Percentiles rank a stretch among this genome's conserved stretches.
These are phyloP conservation scores for Gymnodraco acuticeps DNA, from an alignment of 2,797 vertebrate species.

Conservation along the genomic window DNA sequence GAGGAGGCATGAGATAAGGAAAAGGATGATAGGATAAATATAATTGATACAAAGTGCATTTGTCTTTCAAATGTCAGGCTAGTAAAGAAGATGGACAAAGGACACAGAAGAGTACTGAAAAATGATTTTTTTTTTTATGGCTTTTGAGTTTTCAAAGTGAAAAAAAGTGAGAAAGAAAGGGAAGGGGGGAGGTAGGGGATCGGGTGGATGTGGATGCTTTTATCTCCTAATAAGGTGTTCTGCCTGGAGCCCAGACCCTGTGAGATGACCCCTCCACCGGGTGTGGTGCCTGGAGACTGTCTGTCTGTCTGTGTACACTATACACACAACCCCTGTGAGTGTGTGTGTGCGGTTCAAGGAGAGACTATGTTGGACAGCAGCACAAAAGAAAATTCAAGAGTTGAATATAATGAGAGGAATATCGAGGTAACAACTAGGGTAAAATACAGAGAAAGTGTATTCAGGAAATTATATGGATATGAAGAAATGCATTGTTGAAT, in stretches of 20 bases:
- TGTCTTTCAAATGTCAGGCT: conserved; percentile 41
- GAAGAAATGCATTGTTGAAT: too few relatives aligned
- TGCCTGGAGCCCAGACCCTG: conserved; percentile 70
- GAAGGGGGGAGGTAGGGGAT: conserved; percentile 36
- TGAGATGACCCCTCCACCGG: conserved; percentile 74
- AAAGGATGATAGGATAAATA: conserved; percentile 12
- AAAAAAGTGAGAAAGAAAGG: conserved; percentile 38
- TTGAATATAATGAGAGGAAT: not conserved
- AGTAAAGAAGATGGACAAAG: conserved; percentile 1
- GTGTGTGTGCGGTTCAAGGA: conserved; percentile 7
- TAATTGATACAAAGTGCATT: conserved; percentile 21
- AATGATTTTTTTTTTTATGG: conserved; percentile 28
- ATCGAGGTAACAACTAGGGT: not conserved
- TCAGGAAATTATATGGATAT: too few relatives aligned
- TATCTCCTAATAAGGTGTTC: conserved; percentile 84
- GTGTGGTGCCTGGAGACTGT: conserved; percentile 78
- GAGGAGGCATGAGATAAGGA: conserved; percentile 22
- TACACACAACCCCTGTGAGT: conserved; percentile 53
- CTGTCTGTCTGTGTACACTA: conserved; percentile 70
- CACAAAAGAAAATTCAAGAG: not conserved
- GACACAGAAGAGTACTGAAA: conserved; percentile 1
- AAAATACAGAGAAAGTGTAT: not conserved
- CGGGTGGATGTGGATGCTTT: conserved; percentile 65
- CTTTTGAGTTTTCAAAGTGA: conserved; percentile 37
- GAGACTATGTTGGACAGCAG: conserved; percentile 7